A percentile compares a stretch with the other conserved stretches of the same genome.
phyloP scores from a whole-genome alignment of 2,888 invertebrate species.

The Crepidodera aurea region DNA sequence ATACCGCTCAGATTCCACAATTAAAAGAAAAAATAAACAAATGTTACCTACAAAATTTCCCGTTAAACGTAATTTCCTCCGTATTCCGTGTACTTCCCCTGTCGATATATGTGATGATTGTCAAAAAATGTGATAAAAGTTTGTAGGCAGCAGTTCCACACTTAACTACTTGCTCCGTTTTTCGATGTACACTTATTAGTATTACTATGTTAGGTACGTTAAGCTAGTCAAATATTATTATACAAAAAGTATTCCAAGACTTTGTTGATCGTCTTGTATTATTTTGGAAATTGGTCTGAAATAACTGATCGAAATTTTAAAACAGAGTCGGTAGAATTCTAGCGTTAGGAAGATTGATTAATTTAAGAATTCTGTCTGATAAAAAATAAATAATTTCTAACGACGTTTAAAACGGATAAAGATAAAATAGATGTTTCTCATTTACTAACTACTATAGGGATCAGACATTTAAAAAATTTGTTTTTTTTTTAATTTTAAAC shows the following conservation, averaged over 20 bases:
- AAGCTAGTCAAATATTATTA: conserved; percentile 54
- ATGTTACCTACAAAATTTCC: too few species aligned
- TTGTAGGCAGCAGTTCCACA: conserved; percentile 35
- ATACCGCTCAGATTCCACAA: too few species aligned
- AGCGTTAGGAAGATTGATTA: not conserved
- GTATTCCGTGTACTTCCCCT: not conserved
- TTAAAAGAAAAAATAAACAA: too few species aligned
- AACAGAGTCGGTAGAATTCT: not conserved
- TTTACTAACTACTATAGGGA: too few species aligned
- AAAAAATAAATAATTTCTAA: too few species aligned
- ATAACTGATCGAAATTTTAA: conserved; percentile 4
- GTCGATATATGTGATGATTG: conserved; percentile 3
- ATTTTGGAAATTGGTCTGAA: conserved; percentile 7
- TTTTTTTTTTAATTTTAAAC: too few species aligned
- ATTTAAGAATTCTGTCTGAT: too few species aligned
- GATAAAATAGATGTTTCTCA: too few species aligned
- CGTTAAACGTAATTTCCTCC: not conserved
- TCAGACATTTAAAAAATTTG: too few species aligned
- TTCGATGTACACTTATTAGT: conserved; percentile 54
- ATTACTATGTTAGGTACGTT: conserved; percentile 55
- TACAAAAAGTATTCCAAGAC: conserved; percentile 16
- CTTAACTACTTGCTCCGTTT: conserved; percentile 57
- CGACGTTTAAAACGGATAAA: too few species aligned
- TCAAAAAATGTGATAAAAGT: conserved; percentile 38
- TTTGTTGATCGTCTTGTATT: conserved; percentile 21